Evolutionary conservation across 1,140 invertebrate species (phyloP), one percentile per base, ranked within the genome.

Genomic region (Drosophila azteca): DNA sequence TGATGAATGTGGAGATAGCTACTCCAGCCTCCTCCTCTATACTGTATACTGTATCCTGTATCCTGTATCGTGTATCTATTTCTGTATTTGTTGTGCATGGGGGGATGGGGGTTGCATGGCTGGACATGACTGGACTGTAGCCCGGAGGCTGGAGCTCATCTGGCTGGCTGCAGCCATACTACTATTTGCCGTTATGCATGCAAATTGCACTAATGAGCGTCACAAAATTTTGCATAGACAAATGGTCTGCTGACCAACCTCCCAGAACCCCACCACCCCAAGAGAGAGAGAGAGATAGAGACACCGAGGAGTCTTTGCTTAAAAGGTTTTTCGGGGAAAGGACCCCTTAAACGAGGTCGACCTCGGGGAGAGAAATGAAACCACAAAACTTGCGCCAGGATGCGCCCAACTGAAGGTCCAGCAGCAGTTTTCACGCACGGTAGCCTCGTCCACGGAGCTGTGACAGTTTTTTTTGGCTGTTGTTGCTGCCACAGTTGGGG

Each of bases 181-280:
- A 39, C 35, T 39, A 87, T 85, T 85, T 85, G 81, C 78, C 70
- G 62, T 75, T 84, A 87, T 87, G 81, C 82, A 87, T 85, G 81
- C 81, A 87, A 85, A 85, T 85, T 81, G 81, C 82, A 87, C 82
- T 85, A 85, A 85, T 85, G 82, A 87, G 82, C 73, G 68, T 43
- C 51, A 58, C 68, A 81, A 85, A 69, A 85, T 85, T 85, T 87
- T 71, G 82, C 82, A 87, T 85, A 87, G 73, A 74, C 82, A 87
- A 85, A 85, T 75, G 73, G 58, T 43, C 43, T 64, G 72, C 31
- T 44, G 68, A 71, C 44, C 41, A 52, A n/a, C 20, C 9, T 22
- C n/a, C 8, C 35, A 48, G 45, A 39, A 24, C 6, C 39, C 9
- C 31, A 3, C 57, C 31, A 9, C 11, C 22, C 41, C 35, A 59